Conservation (phyloP, 2,888 invertebrate species). For the Alsophila aescularia region DNA sequence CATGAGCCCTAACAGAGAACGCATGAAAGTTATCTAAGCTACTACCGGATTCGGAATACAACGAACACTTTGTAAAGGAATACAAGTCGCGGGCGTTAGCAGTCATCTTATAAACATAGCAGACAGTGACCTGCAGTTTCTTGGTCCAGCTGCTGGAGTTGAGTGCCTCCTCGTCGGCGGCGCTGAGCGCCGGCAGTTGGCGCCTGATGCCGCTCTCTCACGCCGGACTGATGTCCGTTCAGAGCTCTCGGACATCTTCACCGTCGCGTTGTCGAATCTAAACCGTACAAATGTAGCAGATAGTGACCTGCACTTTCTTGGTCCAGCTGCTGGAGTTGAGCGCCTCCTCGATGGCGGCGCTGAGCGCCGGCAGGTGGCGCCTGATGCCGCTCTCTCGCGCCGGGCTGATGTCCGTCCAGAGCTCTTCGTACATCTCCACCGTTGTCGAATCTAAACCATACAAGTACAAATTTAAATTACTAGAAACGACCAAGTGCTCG, state of each 20-base stretch:
- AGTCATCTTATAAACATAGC: background rate
- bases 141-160: slow-evolving; percentile 94
- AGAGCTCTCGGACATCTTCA: slow-evolving; percentile 93
- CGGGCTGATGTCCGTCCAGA: slow-evolving; percentile 95
- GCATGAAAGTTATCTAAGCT: too few species aligned
- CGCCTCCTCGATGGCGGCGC: slow-evolving; percentile 87
- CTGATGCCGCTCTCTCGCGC: slow-evolving; percentile 93
- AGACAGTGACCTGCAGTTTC: slow-evolving; percentile 88
- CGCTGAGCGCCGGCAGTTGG: slow-evolving; percentile 89
- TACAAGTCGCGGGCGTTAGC: too few species aligned
- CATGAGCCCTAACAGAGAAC: too few species aligned
- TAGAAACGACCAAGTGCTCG: too few species aligned
- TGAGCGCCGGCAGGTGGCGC: slow-evolving; percentile 89
- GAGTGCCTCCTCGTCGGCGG: slow-evolving; percentile 88
- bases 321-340: slow-evolving; percentile 94
- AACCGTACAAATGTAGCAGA: background rate
- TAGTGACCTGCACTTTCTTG: slow-evolving; percentile 89
- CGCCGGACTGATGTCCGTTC: slow-evolving; percentile 95
- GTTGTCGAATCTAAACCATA: slow-evolving; percentile 79
- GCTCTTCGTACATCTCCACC: slow-evolving; percentile 92
- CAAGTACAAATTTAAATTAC: too few species aligned
- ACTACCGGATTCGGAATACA: too few species aligned
- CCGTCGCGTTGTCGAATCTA: slow-evolving; percentile 77
- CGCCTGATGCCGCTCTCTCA: slow-evolving; percentile 92
- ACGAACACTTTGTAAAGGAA: too few species aligned